These are phyloP conservation scores for Sinelater perroti DNA, from an alignment of 2,888 invertebrate genomes.

Conservation along the genomic window DNA sequence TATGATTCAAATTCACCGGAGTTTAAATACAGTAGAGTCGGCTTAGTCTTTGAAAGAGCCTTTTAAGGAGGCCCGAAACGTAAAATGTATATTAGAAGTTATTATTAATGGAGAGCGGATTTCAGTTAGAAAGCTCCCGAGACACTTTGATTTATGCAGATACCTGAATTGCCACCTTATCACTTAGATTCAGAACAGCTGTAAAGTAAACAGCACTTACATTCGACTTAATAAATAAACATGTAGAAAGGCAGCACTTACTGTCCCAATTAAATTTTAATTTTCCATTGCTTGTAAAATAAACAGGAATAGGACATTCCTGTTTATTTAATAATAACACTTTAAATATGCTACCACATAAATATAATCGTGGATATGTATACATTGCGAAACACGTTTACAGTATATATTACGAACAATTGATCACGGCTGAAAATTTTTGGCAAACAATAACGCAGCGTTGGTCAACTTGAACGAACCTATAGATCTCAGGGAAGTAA, in stretches of 20 bases:
- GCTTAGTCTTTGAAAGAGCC: conserved; percentile 40
- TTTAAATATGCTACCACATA: too few species aligned
- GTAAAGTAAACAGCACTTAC: too few species aligned
- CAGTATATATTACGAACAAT: too few species aligned
- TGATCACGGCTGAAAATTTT: conserved; percentile 25
- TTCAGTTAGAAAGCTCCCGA: conserved; percentile 22
- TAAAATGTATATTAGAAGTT: conserved; percentile 49
- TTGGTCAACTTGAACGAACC: conserved; percentile 43
- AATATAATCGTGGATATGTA: too few species aligned
- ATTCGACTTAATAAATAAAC: too few species aligned
- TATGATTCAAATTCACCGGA: conserved; percentile 54
- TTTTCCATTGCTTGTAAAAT: too few species aligned
- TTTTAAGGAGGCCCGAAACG: conserved; percentile 37
- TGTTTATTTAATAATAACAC: too few species aligned
- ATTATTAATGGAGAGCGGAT: conserved; percentile 47
- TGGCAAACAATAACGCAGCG: conserved; percentile 36
- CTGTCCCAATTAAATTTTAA: too few species aligned
- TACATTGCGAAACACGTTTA: too few species aligned
- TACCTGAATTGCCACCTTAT: conserved; percentile 9
- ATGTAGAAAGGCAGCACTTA: too few species aligned
- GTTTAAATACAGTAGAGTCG: conserved; percentile 50
- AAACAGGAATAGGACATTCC: too few species aligned
- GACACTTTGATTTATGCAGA: conserved; percentile 20
- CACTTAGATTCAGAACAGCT: conserved; percentile 1
- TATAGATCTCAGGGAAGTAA: conserved; percentile 46